Evolutionary conservation across 2,888 invertebrate species (phyloP), one percentile per base, ranked within the genome.

Genomic region (Eupithecia vulgata): DNA sequence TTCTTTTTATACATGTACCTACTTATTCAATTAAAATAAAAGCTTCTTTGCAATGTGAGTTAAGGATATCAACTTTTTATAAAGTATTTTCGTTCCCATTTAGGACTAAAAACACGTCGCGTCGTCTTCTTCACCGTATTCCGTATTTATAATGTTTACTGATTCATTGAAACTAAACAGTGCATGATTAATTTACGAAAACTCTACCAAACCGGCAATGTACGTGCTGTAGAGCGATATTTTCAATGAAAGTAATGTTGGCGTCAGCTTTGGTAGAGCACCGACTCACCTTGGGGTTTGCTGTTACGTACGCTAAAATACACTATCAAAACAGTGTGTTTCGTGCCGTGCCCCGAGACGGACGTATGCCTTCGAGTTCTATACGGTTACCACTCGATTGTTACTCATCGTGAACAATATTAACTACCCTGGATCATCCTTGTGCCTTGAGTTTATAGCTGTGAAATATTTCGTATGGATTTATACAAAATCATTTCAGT

Each of bases 261-360:
- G 80, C 81, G 80, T 80, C 80, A 80, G 80, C 81, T 81, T 83
- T 84, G 84, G 88, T 88, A 86, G 85, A 85, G 84, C 85, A 81
- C 83, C 85, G 83, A 84, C 88, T 92, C 90, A 93, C 93, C 93
- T 93, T 93, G 93, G 87, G 84, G 85, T 84, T 89, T 83, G 86
- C 87, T 89, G 89, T 89, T 89, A 89, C 88, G 88, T 87, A 90
- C 92, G 91, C 90, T 91, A 91, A 91, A 92, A 90, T 90, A 92
- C 90, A 87, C 91, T 90, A 92, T 91, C 91, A 92, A 92, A 94
- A 93, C 94, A 94, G 94, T 94, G 87, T 84, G 90, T 88, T 88
- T 85, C 84, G 85, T 83, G 84, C 85, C 80, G 73, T 83, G 89
- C 81, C 80, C 75, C 78, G 81, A 81, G 88, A 76, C 84, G 84